phyloP scores from a whole-genome alignment of 1,140 invertebrate species.

The Venturia canescens region DNA sequence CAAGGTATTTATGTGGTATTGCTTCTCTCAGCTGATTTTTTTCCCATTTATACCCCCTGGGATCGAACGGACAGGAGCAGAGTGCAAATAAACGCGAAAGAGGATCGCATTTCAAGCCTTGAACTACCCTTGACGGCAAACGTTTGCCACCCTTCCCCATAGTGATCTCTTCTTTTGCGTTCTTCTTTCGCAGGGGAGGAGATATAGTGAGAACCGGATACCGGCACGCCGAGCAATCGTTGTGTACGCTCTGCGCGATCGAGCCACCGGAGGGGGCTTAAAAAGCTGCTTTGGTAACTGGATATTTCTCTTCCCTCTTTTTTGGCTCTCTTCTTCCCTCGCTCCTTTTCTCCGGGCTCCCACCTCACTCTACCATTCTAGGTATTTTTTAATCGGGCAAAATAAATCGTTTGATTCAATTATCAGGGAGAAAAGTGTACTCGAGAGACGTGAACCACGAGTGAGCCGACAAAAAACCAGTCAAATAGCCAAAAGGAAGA shows the following conservation, averaged over 20 bases:
- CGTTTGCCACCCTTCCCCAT: slow-evolving; percentile 49
- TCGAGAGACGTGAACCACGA: slow-evolving; percentile 59
- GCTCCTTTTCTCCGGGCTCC: background rate
- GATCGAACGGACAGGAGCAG: slow-evolving; percentile 12
- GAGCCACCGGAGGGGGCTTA: slow-evolving; percentile 31
- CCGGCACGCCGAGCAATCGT: slow-evolving; percentile 37
- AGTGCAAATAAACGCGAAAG: slow-evolving; percentile 42
- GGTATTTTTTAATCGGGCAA: slow-evolving; percentile 76
- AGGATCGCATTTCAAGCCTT: slow-evolving; percentile 60
- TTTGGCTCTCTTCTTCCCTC: background rate
- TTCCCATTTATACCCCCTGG: slow-evolving; percentile 33
- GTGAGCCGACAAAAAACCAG: slow-evolving; percentile 45
- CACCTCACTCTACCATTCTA: slow-evolving; percentile 26
- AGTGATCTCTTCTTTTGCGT: slow-evolving; percentile 51
- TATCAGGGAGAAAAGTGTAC: slow-evolving; percentile 67
- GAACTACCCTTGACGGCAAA: slow-evolving; percentile 55
- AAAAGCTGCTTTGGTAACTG: slow-evolving; percentile 65
- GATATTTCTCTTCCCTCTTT: background rate
- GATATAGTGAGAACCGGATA: slow-evolving; percentile 48
- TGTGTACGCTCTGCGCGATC: background rate
- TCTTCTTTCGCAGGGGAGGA: slow-evolving; percentile 45
- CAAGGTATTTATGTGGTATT: background rate
- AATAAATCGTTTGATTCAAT: slow-evolving; percentile 78
- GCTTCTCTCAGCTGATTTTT: background rate
- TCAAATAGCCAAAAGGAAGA: background rate